Evolutionary conservation across 2,888 invertebrate genomes (phyloP).

Genomic region (Lycophotia porphyrea): DNA sequence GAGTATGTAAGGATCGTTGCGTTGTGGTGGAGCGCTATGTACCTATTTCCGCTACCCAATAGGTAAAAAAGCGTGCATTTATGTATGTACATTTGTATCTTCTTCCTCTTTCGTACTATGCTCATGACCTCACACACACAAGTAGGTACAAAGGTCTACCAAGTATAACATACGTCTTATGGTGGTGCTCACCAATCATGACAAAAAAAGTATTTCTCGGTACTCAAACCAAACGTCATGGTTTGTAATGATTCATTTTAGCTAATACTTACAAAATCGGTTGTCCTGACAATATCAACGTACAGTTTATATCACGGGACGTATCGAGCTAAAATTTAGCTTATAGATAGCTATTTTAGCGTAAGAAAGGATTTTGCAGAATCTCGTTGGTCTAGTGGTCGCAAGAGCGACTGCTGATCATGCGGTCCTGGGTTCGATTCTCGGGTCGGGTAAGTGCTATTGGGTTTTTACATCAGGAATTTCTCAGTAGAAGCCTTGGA

Average conservation of each 20-base stretch:
- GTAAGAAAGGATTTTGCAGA: background rate
- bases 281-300: background rate
- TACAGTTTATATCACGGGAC: background rate
- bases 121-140: background rate
- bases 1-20: too few species aligned
- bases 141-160: background rate
- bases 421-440: too few species aligned
- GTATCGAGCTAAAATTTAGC: background rate
- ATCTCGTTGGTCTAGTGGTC: too few species aligned
- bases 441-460: too few species aligned
- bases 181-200: background rate
- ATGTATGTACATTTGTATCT: background rate
- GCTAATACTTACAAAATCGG: background rate
- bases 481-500: too few species aligned
- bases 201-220: slow-evolving; percentile 1
- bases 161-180: background rate
- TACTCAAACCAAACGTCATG: background rate
- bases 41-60: too few species aligned
- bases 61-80: background rate
- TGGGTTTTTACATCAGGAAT: too few species aligned
- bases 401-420: too few species aligned
- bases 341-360: background rate
- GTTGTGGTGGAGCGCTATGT: too few species aligned
- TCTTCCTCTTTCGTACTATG: background rate
- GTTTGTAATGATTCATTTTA: slow-evolving; percentile 25